Evolutionary conservation across 2,888 invertebrate genomes (phyloP), one percentile per base, ranked within the genome.

Genomic region (Galerucella calmariensis): DNA sequence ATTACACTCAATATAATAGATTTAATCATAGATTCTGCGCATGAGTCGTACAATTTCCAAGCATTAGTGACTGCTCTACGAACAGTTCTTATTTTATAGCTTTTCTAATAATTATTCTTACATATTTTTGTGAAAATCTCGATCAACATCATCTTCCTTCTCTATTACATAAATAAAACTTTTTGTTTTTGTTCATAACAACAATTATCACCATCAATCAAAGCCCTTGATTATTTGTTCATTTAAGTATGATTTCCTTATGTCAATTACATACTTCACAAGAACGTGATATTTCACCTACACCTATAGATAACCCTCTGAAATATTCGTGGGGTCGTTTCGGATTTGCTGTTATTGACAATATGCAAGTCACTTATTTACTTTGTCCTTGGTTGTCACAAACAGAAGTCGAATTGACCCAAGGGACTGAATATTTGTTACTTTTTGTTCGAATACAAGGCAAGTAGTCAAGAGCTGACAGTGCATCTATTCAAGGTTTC

Each of bases 331-430:
- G 53, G 53, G 53, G 53, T 53, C 48, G 48, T 48, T 48, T 48
- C 53, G 6, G 53, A 53, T 53, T 53, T 53, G 51, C 65, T 71
- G 70, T 44, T 63, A 53, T 53, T 53, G 53, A 53, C 53, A 53
- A 53, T 2, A 53, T 53, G 53, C 53, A 53, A 71, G 65, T 71
- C 53, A 35, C 35, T 67, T 53, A 53, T 41, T 51, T 35, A 67
- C 56, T 10, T 41, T 65, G 56, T 65, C 65, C 65, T 71, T 71
- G 65, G 65, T 71, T 65, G 70, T 71, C 70, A 71, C 70, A 65
- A 53, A 44, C 70, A 71, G 70, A 71, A 71, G 63, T 71, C 56
- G 56, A 71, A 71, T 56, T 65, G 65, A 56, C 70, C 27, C 41
- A 65, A 65, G 53, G 63, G 70, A 71, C 65, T 65, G 65, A 44